Base-by-base conservation (phyloP, 2,113 vertebrate genomes). In the Mixornis gularis region DNA sequence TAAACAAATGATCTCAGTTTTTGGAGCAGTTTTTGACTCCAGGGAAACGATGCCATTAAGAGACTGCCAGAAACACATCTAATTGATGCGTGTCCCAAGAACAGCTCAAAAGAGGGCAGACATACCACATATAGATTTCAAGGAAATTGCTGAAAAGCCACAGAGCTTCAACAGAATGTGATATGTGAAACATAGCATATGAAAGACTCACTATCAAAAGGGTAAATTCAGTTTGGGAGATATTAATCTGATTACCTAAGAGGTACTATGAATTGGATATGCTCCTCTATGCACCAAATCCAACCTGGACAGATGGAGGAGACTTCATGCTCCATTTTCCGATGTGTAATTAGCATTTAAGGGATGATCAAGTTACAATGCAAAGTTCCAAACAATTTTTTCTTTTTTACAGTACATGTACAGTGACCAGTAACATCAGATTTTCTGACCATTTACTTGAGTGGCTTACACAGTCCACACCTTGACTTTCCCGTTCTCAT, bases 241-340 rank as follows among this genome's bases (percentile, higher is more conserved):
- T 98, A 98, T 97, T 98, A 98, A 98, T 98, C 98, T 98, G 97
- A 98, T 98, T 97, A 97, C 97, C 98, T 98, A 97, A 98, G 97
- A 96, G 96, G 96, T 87, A 94, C 95, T 68, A 93, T 69, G 96
- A 97, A 98, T 98, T 77, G 93, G 97, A 98, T 98, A 97, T 89
- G 92, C 95, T 96, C 74, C 95, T 96, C 97, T 98, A 97, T 97
- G 86, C 41, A 56, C 73, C 94, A 95, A 86, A 94, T 92, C 93
- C 96, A 96, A 82, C 97, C 95, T 97, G 97, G 97, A 97, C 97
- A 98, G 97, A 98, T 96, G 89, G 91, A 96, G 83, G 90, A 92
- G 97, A 96, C 89, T 95, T 95, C 92, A 55, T 96, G 79, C 92
- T 95, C 93, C 89, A 82, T 96, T 97, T 93, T 96, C 85, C 96